Percentiles rank a stretch among this genome's conserved stretches.
Conservation (phyloP, 2,797 vertebrate genomes). For the Mus caroli region DNA sequence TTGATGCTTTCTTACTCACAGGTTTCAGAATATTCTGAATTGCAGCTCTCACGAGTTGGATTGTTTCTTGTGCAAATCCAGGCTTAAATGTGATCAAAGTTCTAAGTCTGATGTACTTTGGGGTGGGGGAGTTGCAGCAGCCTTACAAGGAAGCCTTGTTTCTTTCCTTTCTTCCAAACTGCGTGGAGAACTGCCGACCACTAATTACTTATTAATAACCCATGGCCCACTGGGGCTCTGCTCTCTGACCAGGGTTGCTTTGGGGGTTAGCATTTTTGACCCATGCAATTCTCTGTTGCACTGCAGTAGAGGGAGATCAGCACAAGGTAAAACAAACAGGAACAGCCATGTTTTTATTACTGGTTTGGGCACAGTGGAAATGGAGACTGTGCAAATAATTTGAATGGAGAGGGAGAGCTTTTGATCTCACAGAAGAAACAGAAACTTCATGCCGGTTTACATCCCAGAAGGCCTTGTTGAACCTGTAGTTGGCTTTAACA, state of each 20-base stretch:
- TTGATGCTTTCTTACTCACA: neutral
- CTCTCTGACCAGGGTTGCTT: neutral
- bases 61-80: neutral
- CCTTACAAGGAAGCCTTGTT: neutral
- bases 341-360: neutral
- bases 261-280: neutral
- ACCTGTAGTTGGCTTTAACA: neutral
- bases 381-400: neutral
- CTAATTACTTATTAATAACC: conserved; percentile 54
- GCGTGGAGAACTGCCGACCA: neutral
- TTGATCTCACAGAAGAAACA: neutral
- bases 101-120: neutral
- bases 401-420: neutral
- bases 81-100: neutral
- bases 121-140: neutral
- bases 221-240: neutral
- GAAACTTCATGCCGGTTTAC: neutral
- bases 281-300: neutral
- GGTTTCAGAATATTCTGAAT: neutral
- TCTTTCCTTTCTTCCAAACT: neutral
- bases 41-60: accelerated
- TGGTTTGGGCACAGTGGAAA: neutral
- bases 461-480: neutral
- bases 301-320: neutral
- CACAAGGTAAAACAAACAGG: neutral